phyloP scores from a whole-genome alignment of 2,888 invertebrate genomes.

The Caenorhabditis sinica region DNA sequence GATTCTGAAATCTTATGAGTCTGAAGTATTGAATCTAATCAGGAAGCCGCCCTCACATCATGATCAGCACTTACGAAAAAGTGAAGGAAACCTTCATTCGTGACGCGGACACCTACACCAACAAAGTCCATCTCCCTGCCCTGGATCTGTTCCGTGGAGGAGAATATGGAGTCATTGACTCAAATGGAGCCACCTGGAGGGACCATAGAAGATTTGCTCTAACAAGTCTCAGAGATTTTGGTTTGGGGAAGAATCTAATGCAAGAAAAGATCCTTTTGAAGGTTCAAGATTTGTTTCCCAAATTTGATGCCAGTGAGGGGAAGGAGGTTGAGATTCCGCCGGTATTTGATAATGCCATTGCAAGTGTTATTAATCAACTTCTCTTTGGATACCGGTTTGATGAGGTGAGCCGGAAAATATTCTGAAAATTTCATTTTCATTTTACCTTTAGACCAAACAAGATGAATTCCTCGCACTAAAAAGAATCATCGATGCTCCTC shows the following conservation, averaged over 20 bases:
- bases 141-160: slow-evolving; percentile 25
- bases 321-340: slow-evolving; percentile 37
- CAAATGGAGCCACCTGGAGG: slow-evolving; percentile 63
- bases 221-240: slow-evolving; percentile 54
- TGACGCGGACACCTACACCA: slow-evolving; percentile 57
- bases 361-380: slow-evolving; percentile 66
- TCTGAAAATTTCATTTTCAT: background rate
- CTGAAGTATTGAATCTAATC: slow-evolving; percentile 18
- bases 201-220: slow-evolving; percentile 68
- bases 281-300: slow-evolving; percentile 41
- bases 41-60: slow-evolving; percentile 36
- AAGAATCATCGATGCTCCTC: slow-evolving; percentile 50
- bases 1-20: slow-evolving; percentile 55
- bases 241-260: slow-evolving; percentile 60
- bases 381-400: slow-evolving; percentile 70
- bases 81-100: slow-evolving; percentile 64
- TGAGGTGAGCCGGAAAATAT: slow-evolving; percentile 28
- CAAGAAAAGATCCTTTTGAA: slow-evolving; percentile 51
- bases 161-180: slow-evolving; percentile 35
- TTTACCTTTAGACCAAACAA: slow-evolving; percentile 34
- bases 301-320: slow-evolving; percentile 18
- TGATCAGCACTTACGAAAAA: slow-evolving; percentile 50
- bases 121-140: slow-evolving; percentile 7
- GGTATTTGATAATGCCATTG: slow-evolving; percentile 62
- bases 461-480: slow-evolving; percentile 56